phyloP scores from a whole-genome alignment of 2,113 vertebrate genomes.

The Bombycilla garrulus region DNA sequence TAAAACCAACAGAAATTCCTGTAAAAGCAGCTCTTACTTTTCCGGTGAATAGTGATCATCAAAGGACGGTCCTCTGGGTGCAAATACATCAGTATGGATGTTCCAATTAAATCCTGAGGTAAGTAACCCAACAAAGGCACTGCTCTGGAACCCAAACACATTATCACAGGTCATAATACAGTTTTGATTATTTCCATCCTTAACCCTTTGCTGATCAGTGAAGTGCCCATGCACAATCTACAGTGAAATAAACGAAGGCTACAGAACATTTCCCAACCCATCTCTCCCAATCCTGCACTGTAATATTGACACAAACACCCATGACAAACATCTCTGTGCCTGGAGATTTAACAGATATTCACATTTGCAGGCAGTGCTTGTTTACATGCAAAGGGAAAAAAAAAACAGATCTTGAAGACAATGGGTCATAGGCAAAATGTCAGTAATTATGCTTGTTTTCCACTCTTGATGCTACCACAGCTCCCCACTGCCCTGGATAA shows the following conservation, averaged over 20 bases:
- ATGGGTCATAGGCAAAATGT: accelerated
- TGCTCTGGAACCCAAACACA: constrained; percentile 72
- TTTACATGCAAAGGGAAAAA: not conserved
- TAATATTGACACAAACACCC: not conserved
- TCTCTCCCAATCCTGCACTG: not conserved
- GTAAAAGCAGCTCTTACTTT: constrained; percentile 70
- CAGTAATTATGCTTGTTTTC: not conserved
- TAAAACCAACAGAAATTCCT: not conserved
- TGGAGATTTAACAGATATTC: not conserved
- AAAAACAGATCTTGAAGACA: not conserved
- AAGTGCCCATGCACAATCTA: not conserved
- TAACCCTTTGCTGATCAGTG: not conserved
- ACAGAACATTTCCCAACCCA: not conserved
- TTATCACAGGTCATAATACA: not conserved
- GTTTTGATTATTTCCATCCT: not conserved
- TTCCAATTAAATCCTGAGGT: constrained; percentile 89
- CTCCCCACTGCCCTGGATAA: not conserved
- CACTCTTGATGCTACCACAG: not conserved
- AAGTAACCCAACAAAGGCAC: constrained; percentile 91
- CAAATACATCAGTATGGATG: constrained; percentile 80
- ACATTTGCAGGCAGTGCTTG: not conserved
- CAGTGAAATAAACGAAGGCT: not conserved
- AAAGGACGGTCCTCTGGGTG: constrained; percentile 86
- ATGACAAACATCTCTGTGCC: not conserved
- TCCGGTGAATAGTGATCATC: constrained; percentile 84